Evolutionary conservation across 1,140 invertebrate genomes (phyloP).

Genomic region (Heterodera schachtii): DNA sequence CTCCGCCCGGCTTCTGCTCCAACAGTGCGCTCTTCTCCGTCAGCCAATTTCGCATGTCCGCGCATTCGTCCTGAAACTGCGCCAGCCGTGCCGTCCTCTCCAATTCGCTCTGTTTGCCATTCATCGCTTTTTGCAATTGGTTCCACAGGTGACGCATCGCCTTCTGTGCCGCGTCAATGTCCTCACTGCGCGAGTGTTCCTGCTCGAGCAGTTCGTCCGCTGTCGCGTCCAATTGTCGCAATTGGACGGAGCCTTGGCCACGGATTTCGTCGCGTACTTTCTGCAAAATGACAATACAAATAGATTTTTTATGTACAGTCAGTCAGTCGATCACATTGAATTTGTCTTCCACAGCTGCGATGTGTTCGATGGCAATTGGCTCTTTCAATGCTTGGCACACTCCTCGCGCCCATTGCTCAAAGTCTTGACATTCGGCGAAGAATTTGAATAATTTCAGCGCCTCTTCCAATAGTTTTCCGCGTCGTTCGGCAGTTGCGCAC

Average conservation of each 20-base stretch:
- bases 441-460: conserved; percentile 89
- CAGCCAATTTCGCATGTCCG: conserved; percentile 91
- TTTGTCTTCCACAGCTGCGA: conserved; percentile 89
- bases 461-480: conserved; percentile 83
- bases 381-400: conserved; percentile 84
- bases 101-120: conserved; percentile 82
- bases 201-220: conserved; percentile 82
- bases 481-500: conserved; percentile 75
- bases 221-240: conserved; percentile 84
- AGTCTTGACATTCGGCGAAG: conserved; percentile 95
- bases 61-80: conserved; percentile 87
- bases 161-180: conserved; percentile 78
- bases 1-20: conserved; percentile 74
- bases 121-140: conserved; percentile 82
- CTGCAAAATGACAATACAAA: conserved; percentile 66
- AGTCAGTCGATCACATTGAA: conserved; percentile 73
- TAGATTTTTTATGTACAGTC: conserved; percentile 17
- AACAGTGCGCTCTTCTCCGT: conserved; percentile 79
- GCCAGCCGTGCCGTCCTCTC: conserved; percentile 76
- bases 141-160: conserved; percentile 78
- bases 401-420: conserved; percentile 94
- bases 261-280: conserved; percentile 92
- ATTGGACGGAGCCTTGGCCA: conserved; percentile 80
- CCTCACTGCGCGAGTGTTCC: conserved; percentile 84
- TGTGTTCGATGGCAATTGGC: conserved; percentile 82